Conservation (phyloP, 2,113 vertebrate species). For the Todiramphus chloris region DNA sequence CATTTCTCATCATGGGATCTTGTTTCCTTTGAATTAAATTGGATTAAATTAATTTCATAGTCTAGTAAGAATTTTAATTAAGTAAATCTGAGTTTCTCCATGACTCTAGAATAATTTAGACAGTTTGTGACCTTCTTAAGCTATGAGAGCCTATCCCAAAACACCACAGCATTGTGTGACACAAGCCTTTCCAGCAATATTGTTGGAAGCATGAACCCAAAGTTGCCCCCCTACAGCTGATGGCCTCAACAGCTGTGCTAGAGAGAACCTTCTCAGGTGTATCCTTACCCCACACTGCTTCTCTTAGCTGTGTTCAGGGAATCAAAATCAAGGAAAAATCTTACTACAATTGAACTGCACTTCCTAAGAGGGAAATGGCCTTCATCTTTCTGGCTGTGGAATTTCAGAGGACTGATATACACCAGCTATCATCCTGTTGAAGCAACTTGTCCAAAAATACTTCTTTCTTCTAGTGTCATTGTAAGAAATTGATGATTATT, state of each 20-base stretch:
- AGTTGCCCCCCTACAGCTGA: not conserved
- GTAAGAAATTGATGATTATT: not conserved
- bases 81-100: not conserved
- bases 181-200: not conserved
- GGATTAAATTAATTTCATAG: not conserved
- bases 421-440: not conserved
- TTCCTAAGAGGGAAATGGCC: not conserved
- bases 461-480: not conserved
- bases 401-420: not conserved
- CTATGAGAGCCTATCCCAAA: not conserved
- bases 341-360: not conserved
- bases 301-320: not conserved
- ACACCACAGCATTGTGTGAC: not conserved
- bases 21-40: not conserved
- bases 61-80: not conserved
- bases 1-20: not conserved
- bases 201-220: not conserved
- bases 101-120: not conserved
- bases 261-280: rapidly evolving
- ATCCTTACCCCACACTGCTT: not conserved
- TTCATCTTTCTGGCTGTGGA: not conserved
- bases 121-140: not conserved
- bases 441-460: not conserved
- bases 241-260: not conserved
- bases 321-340: not conserved